Evolutionary conservation across 2,888 invertebrate species (phyloP).

Genomic region (Hydraecia micacea): DNA sequence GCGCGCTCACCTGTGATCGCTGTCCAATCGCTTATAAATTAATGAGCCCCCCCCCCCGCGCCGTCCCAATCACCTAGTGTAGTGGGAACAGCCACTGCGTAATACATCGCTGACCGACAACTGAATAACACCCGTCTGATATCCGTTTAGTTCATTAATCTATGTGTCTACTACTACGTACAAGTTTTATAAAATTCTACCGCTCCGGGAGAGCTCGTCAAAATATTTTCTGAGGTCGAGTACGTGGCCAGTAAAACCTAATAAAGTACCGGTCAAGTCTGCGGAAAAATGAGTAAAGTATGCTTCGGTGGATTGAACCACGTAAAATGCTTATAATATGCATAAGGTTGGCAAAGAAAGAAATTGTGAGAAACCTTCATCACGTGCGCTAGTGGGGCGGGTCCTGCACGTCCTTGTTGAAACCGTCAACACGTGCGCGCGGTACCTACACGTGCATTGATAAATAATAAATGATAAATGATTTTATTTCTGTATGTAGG

Average conservation of each 20-base stretch:
- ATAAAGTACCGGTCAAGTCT: neutral
- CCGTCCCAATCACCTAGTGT: neutral
- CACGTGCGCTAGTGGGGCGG: neutral
- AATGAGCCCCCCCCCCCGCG: conserved; percentile 12
- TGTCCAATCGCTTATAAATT: conserved; percentile 45
- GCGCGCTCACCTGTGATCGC: conserved; percentile 40
- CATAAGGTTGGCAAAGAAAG: neutral
- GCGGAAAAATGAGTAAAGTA: neutral
- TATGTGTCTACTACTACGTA: neutral
- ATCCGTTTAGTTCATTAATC: neutral
- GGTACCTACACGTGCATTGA: too few species aligned
- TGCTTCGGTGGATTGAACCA: neutral
- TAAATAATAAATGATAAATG: too few species aligned
- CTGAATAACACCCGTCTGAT: conserved; percentile 22
- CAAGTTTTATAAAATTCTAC: neutral
- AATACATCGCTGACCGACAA: conserved; percentile 18
- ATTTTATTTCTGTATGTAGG: too few species aligned
- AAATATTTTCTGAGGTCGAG: neutral
- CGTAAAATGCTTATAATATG: neutral
- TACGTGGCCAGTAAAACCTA: neutral
- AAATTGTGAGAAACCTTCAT: neutral
- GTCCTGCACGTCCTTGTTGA: neutral
- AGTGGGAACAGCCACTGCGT: conserved; percentile 8
- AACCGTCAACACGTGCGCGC: too few species aligned
- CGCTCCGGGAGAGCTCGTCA: neutral